phyloP scores from a whole-genome alignment of 2,888 invertebrate species.

The Rotaria sp. region DNA sequence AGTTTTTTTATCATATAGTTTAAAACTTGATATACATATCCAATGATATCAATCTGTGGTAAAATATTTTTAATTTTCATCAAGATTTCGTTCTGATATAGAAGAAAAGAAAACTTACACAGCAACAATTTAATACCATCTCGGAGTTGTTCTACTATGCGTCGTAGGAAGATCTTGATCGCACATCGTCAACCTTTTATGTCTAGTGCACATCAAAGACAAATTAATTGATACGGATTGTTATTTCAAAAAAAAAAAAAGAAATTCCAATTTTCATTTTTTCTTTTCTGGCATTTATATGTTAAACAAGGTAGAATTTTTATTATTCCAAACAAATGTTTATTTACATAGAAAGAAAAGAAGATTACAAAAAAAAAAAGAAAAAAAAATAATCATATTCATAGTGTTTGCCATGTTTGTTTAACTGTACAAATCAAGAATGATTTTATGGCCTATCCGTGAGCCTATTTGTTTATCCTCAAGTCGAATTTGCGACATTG shows the following conservation, averaged over 20 bases:
- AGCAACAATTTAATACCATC: not conserved
- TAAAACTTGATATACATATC: not conserved
- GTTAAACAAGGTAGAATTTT: slow-evolving; percentile 22
- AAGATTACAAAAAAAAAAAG: no score
- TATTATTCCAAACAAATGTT: not conserved
- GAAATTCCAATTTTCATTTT: not conserved
- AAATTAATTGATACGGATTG: not conserved
- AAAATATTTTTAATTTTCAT: slow-evolving; percentile 1
- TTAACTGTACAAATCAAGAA: not conserved
- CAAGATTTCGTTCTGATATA: not conserved
- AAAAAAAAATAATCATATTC: not conserved
- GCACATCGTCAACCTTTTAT: slow-evolving; percentile 18
- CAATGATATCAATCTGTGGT: not conserved
- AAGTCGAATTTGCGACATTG: slow-evolving; percentile 2
- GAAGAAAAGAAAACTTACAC: not conserved
- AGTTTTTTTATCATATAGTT: slow-evolving; percentile 19
- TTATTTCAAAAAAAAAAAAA: not conserved
- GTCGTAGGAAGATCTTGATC: slow-evolving; percentile 1
- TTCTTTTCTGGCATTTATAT: slow-evolving; percentile 22
- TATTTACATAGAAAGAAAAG: slow-evolving; percentile 20
- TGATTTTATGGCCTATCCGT: not conserved
- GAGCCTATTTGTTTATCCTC: not conserved
- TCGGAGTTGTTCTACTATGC: not conserved
- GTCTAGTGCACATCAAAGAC: not conserved
- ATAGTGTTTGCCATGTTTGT: not conserved